A percentile compares a stretch with the other conserved stretches of the same genome.
phyloP scores from a whole-genome alignment of 2,113 vertebrate species.

The Pheucticus melanocephalus region DNA sequence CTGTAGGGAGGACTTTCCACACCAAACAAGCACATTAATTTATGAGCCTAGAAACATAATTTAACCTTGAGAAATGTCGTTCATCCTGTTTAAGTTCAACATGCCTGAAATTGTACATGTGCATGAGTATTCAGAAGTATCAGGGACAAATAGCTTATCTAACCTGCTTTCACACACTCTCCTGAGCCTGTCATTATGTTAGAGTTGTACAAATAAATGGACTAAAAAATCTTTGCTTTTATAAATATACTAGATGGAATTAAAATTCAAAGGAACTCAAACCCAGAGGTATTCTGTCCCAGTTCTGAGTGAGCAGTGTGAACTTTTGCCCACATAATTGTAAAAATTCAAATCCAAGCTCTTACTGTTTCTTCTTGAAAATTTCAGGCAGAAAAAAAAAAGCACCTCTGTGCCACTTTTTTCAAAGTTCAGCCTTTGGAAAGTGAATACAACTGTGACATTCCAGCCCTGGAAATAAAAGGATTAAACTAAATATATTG shows the following conservation, averaged over 20 bases:
- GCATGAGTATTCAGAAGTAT: not conserved
- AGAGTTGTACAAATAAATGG: not conserved
- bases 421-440: not conserved
- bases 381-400: not conserved
- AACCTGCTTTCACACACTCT: not conserved
- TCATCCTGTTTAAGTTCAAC: not conserved
- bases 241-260: not conserved
- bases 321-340: not conserved
- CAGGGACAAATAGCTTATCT: not conserved
- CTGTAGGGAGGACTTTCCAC: not conserved
- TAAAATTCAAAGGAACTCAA: not conserved
- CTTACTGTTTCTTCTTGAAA: not conserved
- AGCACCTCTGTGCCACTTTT: not conserved
- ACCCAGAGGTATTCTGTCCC: not conserved
- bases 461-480: constrained; percentile 28
- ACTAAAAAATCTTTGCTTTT: not conserved
- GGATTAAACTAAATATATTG: constrained; percentile 12
- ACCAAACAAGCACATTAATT: not conserved
- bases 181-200: not conserved
- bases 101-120: not conserved
- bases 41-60: not conserved
- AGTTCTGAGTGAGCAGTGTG: not conserved
- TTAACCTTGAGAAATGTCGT: not conserved
- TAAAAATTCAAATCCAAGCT: not conserved
- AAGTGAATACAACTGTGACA: not conserved